Evolutionary conservation across 2,888 invertebrate genomes (phyloP).

Genomic region (Tetramorium bicarinatum): DNA sequence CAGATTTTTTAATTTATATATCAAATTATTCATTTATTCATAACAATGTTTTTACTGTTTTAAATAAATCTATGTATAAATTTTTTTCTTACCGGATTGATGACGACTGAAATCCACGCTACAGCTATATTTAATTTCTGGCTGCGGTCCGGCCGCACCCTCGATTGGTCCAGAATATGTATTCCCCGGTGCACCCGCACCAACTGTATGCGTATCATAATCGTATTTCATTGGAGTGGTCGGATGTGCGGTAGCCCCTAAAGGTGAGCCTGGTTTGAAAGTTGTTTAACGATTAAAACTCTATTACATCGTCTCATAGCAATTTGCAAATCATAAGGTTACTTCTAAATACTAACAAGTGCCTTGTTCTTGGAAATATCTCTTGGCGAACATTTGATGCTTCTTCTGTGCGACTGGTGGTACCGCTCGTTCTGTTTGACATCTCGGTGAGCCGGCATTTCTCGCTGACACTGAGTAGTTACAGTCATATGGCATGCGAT

Average conservation of each 20-base stretch:
- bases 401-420: constrained; percentile 94
- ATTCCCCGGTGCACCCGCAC: constrained; percentile 84
- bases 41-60: neutral
- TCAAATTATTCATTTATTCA: neutral
- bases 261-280: constrained; percentile 79
- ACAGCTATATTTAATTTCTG: constrained; percentile 91
- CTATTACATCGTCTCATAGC: neutral
- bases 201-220: constrained; percentile 86
- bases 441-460: constrained; percentile 84
- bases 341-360: constrained; percentile 74
- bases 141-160: constrained; percentile 87
- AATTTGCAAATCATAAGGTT: neutral
- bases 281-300: constrained; percentile 13
- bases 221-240: constrained; percentile 87
- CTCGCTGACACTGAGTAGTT: constrained; percentile 88
- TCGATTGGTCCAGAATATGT: constrained; percentile 86
- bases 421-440: constrained; percentile 87
- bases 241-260: constrained; percentile 78
- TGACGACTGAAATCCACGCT: constrained; percentile 90
- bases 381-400: constrained; percentile 96
- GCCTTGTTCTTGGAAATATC: constrained; percentile 91
- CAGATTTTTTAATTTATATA: neutral
- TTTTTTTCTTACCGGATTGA: constrained; percentile 79
- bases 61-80: neutral
- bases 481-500: constrained; percentile 91